A percentile compares a stretch with the other conserved stretches of the same genome.
Evolutionary conservation across 1,140 invertebrate genomes (phyloP).

Genomic region (Panulirus ornatus): DNA sequence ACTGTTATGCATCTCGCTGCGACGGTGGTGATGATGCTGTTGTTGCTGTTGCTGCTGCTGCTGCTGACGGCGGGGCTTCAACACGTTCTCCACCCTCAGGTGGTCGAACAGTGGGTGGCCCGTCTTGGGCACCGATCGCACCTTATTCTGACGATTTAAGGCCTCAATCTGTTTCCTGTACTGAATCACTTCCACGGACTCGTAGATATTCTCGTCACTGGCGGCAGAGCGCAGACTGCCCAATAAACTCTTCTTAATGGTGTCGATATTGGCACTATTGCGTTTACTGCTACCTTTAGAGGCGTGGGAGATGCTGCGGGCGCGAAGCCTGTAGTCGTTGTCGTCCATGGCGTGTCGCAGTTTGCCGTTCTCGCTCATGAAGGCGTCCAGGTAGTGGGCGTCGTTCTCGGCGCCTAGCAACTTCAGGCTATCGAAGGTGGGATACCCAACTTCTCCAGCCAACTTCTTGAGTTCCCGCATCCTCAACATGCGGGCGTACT

Average conservation of each 20-base stretch:
- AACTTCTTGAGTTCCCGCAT: slow-evolving; percentile 33
- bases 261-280: slow-evolving; percentile 60
- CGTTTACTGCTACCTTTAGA: slow-evolving; percentile 62
- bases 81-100: slow-evolving; percentile 68
- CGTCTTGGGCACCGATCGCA: slow-evolving; percentile 65
- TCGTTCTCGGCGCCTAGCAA: slow-evolving; percentile 72
- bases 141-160: slow-evolving; percentile 64
- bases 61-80: slow-evolving; percentile 56
- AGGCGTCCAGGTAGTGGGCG: slow-evolving; percentile 65
- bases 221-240: slow-evolving; percentile 56
- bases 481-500: slow-evolving; percentile 65
- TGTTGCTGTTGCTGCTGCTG: not conserved
- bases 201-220: slow-evolving; percentile 72
- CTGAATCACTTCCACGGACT: slow-evolving; percentile 73
- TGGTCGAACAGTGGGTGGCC: slow-evolving; percentile 74
- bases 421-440: slow-evolving; percentile 72
- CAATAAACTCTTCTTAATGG: slow-evolving; percentile 58
- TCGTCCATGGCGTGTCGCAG: not conserved
- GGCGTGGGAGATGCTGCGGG: slow-evolving; percentile 52
- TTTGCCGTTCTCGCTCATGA: slow-evolving; percentile 58
- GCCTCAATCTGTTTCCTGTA: slow-evolving; percentile 71
- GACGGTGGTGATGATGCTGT: slow-evolving; percentile 30
- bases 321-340: slow-evolving; percentile 42
- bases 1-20: slow-evolving; percentile 54
- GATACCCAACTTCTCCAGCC: slow-evolving; percentile 40